A percentile compares a stretch with the other conserved stretches of the same genome.
These are phyloP conservation scores for Acropternis orthonyx DNA, from an alignment of 2,797 vertebrate species.

Conservation along the genomic window DNA sequence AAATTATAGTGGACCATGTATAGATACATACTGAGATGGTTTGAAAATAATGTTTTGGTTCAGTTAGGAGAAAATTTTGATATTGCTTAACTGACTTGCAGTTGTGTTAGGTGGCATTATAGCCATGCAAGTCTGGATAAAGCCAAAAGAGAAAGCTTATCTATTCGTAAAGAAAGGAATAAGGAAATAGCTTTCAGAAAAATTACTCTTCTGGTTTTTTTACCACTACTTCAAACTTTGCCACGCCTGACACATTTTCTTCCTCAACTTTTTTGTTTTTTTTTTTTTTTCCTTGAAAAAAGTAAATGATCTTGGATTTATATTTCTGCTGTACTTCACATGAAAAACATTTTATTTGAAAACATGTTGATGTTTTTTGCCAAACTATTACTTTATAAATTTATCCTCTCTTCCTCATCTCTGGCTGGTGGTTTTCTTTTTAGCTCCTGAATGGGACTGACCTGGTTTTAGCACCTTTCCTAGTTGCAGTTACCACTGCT, in stretches of 20 bases:
- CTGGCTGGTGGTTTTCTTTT: background rate
- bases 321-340: background rate
- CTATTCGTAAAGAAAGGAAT: background rate
- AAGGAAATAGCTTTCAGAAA: background rate
- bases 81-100: background rate
- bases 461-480: background rate
- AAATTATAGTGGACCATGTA: background rate
- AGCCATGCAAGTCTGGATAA: background rate
- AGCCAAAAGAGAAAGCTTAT: background rate
- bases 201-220: background rate
- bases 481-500: background rate
- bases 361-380: background rate
- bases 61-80: background rate
- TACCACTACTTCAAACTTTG: background rate
- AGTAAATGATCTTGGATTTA: background rate
- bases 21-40: background rate
- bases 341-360: background rate
- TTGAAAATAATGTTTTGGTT: background rate
- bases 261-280: background rate
- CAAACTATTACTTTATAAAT: background rate
- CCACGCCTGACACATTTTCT: background rate
- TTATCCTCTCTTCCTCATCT: background rate
- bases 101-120: background rate
- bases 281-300: background rate
- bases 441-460: background rate